Evolutionary conservation across 1,140 invertebrate species (phyloP).

Genomic region (Drosophila orosa): DNA sequence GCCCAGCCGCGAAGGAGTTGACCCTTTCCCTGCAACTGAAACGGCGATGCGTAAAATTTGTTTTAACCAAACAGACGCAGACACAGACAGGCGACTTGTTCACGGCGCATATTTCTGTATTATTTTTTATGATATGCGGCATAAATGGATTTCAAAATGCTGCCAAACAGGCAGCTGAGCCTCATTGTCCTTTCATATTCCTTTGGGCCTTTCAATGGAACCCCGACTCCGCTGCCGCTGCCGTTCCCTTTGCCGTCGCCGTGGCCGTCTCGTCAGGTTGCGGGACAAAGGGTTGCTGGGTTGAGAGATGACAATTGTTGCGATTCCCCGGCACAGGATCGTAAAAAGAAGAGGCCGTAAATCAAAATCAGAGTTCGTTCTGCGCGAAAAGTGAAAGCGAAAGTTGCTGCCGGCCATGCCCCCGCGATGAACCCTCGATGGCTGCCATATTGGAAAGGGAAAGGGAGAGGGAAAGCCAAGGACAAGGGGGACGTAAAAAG

Average conservation of each 20-base stretch:
- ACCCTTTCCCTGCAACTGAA: conserved; percentile 26
- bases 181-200: conserved; percentile 52
- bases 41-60: conserved; percentile 66
- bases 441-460: conserved; percentile 53
- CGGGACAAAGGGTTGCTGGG: conserved; percentile 69
- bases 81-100: conserved; percentile 53
- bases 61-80: conserved; percentile 62
- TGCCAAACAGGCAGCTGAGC: conserved; percentile 76
- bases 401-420: conserved; percentile 24
- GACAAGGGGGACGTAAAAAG: not conserved
- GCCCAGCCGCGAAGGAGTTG: conserved; percentile 71
- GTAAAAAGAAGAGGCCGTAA: conserved; percentile 65
- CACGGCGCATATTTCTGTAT: conserved; percentile 57
- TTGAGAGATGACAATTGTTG: conserved; percentile 71
- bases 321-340: conserved; percentile 59
- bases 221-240: conserved; percentile 37
- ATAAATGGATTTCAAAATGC: conserved; percentile 78
- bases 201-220: conserved; percentile 62
- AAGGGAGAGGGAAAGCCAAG: not conserved
- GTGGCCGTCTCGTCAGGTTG: conserved; percentile 64
- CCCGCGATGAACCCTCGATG: conserved; percentile 17
- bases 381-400: conserved; percentile 60
- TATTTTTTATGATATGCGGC: conserved; percentile 78
- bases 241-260: conserved; percentile 13
- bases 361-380: conserved; percentile 67